Evolutionary conservation across 2,113 vertebrate genomes (phyloP).

Genomic region (Xerus inauris): DNA sequence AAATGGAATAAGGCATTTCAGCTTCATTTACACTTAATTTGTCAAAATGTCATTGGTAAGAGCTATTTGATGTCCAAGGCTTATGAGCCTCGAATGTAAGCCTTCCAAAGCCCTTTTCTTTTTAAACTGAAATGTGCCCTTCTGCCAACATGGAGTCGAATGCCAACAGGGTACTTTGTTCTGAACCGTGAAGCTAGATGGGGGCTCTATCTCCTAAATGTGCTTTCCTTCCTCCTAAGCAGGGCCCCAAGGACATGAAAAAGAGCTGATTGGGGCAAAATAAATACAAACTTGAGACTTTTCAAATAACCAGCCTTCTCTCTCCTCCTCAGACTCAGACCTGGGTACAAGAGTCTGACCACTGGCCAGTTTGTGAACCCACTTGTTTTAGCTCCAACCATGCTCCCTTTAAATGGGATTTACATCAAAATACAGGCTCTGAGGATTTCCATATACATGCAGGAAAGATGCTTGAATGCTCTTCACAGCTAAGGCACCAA

Average conservation of each 20-base stretch:
- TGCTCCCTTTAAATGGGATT: background rate
- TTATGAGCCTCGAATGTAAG: constrained; percentile 74
- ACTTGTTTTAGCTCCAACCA: background rate
- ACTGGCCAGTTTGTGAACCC: background rate
- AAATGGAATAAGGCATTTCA: constrained; percentile 60
- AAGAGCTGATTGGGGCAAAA: background rate
- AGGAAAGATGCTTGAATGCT: background rate
- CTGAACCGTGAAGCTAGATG: background rate
- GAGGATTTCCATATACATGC: background rate
- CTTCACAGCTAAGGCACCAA: background rate
- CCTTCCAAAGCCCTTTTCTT: constrained; percentile 65
- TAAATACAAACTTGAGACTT: background rate
- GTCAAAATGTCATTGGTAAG: constrained; percentile 76
- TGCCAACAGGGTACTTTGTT: background rate
- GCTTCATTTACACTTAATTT: constrained; percentile 76
- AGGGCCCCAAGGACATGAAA: background rate
- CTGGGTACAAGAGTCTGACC: background rate
- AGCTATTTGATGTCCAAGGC: constrained; percentile 72
- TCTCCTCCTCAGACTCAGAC: background rate
- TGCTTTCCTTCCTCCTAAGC: background rate
- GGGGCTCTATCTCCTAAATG: background rate
- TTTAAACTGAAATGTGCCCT: constrained; percentile 68
- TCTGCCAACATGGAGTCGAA: background rate
- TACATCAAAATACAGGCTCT: background rate
- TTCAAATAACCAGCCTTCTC: background rate